Conservation (phyloP, 2,888 invertebrate species). For the Blastobasis adustella region DNA sequence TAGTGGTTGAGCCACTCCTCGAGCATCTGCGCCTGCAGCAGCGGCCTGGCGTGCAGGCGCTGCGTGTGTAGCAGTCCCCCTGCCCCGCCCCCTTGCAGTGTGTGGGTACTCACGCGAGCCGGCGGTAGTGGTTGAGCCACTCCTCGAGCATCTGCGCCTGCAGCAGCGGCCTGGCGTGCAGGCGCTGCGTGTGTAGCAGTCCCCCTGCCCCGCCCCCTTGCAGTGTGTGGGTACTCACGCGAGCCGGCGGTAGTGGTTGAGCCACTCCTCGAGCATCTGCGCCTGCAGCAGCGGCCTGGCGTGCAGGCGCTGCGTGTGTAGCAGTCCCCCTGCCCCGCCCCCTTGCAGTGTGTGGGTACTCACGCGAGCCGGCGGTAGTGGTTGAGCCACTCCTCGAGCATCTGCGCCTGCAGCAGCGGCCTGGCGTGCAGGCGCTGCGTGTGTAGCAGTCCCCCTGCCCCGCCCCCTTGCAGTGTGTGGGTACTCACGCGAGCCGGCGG, state of each 20-base stretch:
- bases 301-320: background rate
- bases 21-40: conserved; percentile 86
- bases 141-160: conserved; percentile 83
- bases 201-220: too few species aligned
- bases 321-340: too few species aligned
- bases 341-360: too few species aligned
- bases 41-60: conserved; percentile 52
- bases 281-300: conserved; percentile 81
- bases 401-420: conserved; percentile 81
- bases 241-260: conserved; percentile 93
- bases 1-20: conserved; percentile 96
- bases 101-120: conserved; percentile 75
- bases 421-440: conserved; percentile 86
- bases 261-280: conserved; percentile 92
- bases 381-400: conserved; percentile 88
- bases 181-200: too few species aligned
- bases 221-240: conserved; percentile 56
- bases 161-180: conserved; percentile 83
- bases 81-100: too few species aligned
- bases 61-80: too few species aligned
- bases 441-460: too few species aligned
- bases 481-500: conserved; percentile 80
- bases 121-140: conserved; percentile 91
- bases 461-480: background rate
- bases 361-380: conserved; percentile 83